phyloP scores from a whole-genome alignment of 2,113 vertebrate species.

The Triplophysa tibetana region DNA sequence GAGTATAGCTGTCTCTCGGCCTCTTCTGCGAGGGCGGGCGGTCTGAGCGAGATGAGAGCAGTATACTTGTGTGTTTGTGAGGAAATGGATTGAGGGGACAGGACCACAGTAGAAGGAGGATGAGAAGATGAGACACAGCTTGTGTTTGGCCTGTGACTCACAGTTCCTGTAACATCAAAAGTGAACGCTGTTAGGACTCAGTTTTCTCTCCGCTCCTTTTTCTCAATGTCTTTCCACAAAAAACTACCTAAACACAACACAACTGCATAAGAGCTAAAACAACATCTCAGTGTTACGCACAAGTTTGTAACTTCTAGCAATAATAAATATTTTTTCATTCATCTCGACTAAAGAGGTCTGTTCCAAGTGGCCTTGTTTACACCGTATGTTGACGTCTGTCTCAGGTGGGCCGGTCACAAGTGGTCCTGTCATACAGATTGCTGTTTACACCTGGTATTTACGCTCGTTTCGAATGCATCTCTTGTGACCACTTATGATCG shows the following conservation, averaged over 20 bases:
- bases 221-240: background rate
- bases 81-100: constrained; percentile 54
- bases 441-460: too few species aligned
- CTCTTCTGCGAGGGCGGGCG: background rate
- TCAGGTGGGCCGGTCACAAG: too few species aligned
- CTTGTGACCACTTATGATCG: too few species aligned
- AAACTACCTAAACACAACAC: too few species aligned
- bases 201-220: constrained; percentile 21
- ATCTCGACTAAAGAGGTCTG: too few species aligned
- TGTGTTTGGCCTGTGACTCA: constrained; percentile 61
- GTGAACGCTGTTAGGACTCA: constrained; percentile 57
- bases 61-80: background rate
- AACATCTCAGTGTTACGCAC: too few species aligned
- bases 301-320: too few species aligned
- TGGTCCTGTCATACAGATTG: too few species aligned
- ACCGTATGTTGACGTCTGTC: too few species aligned
- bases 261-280: too few species aligned
- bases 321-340: too few species aligned
- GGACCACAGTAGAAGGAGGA: constrained; percentile 45
- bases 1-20: background rate
- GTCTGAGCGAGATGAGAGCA: constrained; percentile 6
- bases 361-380: background rate
- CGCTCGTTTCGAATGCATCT: too few species aligned
- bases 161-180: constrained; percentile 62
- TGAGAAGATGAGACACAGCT: constrained; percentile 52